These are phyloP conservation scores for Pampus argenteus DNA, from an alignment of 2,797 vertebrate genomes.

Conservation along the genomic window DNA sequence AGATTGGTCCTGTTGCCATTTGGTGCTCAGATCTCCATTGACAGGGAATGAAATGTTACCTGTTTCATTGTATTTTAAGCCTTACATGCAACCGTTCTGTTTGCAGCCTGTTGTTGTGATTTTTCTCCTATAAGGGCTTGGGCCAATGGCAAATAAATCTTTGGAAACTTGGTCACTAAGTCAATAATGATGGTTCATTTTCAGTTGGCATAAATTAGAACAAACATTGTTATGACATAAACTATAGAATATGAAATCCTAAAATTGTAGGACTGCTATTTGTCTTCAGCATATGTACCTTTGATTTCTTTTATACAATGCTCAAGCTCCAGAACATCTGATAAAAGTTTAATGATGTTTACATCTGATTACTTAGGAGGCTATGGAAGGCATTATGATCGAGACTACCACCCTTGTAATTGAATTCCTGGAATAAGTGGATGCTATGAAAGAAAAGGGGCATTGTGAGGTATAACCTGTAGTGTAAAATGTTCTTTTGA, in stretches of 20 bases:
- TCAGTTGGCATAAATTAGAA: not conserved
- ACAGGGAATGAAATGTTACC: not conserved
- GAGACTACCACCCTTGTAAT: constrained; percentile 33
- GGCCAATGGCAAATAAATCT: too few relatives aligned
- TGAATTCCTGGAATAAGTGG: constrained; percentile 54
- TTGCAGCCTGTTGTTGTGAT: not conserved
- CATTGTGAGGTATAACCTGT: constrained; percentile 25
- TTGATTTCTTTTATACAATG: constrained; percentile 21
- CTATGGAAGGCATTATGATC: constrained; percentile 45
- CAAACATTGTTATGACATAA: constrained; percentile 7
- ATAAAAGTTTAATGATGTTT: constrained; percentile 62
- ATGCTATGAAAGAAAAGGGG: constrained; percentile 21
- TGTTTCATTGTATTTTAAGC: not conserved
- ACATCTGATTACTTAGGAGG: constrained; percentile 51
- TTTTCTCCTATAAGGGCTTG: not conserved
- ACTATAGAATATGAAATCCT: constrained; percentile 18
- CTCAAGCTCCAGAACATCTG: constrained; percentile 33
- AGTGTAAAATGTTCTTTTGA: constrained; percentile 23
- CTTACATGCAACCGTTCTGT: not conserved
- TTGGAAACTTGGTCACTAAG: too few relatives aligned
- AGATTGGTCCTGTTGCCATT: not conserved
- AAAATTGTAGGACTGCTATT: constrained; percentile 8
- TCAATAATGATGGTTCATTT: not conserved
- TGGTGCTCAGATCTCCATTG: not conserved
- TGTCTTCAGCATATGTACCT: constrained; percentile 5